These are phyloP conservation scores for Cydia splendana DNA, from an alignment of 1,140 invertebrate species.

Conservation along the genomic window DNA sequence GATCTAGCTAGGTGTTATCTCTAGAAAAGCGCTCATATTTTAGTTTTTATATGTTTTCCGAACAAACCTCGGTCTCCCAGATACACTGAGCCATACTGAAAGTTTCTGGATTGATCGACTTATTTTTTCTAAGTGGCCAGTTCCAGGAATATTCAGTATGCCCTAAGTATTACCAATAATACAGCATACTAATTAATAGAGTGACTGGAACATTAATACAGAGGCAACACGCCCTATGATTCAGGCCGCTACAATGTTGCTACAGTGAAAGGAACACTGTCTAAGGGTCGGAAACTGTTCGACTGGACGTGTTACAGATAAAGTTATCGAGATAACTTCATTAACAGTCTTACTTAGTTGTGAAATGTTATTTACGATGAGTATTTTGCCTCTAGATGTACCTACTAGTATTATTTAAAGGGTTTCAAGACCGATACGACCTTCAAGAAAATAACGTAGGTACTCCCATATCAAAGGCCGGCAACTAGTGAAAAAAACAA, in stretches of 20 bases:
- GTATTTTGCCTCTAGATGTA: background rate
- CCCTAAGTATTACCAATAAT: background rate
- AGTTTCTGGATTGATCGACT: too few species aligned
- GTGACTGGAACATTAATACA: background rate
- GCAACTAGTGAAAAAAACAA: too few species aligned
- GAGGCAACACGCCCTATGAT: conserved; percentile 16
- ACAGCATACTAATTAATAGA: background rate
- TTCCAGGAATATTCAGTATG: too few species aligned
- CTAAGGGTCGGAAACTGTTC: conserved; percentile 22
- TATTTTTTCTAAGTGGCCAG: too few species aligned
- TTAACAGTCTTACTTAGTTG: conserved; percentile 16
- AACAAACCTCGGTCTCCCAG: too few species aligned
- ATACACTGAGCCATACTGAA: too few species aligned
- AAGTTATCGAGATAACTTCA: conserved; percentile 3
- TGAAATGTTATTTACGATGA: background rate
- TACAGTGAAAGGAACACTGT: conserved; percentile 21
- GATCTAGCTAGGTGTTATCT: too few species aligned
- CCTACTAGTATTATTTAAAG: background rate
- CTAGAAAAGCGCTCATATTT: too few species aligned
- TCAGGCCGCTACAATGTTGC: conserved; percentile 21
- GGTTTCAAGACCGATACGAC: too few species aligned
- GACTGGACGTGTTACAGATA: conserved; percentile 16
- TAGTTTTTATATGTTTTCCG: too few species aligned
- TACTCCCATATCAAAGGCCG: too few species aligned
- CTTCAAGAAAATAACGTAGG: too few species aligned